A percentile compares a stretch with the other conserved stretches of the same genome.
Conservation (phyloP, 2,888 invertebrate genomes). For the Pyralis farinalis region DNA sequence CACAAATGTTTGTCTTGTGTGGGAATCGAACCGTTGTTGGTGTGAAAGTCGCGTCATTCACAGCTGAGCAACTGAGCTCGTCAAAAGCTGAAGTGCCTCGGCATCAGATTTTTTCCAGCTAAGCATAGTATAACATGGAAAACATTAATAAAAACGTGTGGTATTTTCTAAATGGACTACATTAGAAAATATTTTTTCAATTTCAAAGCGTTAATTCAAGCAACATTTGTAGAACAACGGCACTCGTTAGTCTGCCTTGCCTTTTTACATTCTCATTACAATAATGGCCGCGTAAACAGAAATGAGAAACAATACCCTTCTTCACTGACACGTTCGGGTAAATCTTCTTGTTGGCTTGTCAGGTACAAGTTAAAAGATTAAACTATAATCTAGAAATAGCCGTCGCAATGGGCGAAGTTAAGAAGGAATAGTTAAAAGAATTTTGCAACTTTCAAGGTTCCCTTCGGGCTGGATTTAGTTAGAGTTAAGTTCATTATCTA, state of each 20-base stretch:
- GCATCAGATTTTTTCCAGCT: too few relatives aligned
- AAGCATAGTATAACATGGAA: too few relatives aligned
- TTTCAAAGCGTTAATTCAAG: constrained; percentile 6
- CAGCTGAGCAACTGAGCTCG: too few relatives aligned
- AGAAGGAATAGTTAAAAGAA: constrained; percentile 1
- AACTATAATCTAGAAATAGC: background rate
- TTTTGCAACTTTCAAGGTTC: background rate
- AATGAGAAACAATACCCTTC: constrained; percentile 10
- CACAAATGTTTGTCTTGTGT: too few relatives aligned
- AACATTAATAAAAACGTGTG: too few relatives aligned
- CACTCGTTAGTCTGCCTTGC: constrained; percentile 14
- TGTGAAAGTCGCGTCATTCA: too few relatives aligned
- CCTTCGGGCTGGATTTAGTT: background rate
- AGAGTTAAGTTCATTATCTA: background rate
- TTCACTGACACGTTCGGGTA: constrained; percentile 8
- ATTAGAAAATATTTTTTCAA: constrained; percentile 4
- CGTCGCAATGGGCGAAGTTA: background rate
- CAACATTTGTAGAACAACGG: constrained; percentile 7
- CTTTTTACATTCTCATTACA: constrained; percentile 19
- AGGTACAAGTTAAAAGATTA: background rate
- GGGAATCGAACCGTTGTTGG: too few relatives aligned
- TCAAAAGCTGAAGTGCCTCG: too few relatives aligned
- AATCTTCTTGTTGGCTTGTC: background rate
- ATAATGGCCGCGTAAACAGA: constrained; percentile 20
- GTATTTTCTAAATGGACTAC: too few relatives aligned